Base-by-base conservation (phyloP, 1,140 invertebrate genomes). In the Drosophila carrolli region DNA sequence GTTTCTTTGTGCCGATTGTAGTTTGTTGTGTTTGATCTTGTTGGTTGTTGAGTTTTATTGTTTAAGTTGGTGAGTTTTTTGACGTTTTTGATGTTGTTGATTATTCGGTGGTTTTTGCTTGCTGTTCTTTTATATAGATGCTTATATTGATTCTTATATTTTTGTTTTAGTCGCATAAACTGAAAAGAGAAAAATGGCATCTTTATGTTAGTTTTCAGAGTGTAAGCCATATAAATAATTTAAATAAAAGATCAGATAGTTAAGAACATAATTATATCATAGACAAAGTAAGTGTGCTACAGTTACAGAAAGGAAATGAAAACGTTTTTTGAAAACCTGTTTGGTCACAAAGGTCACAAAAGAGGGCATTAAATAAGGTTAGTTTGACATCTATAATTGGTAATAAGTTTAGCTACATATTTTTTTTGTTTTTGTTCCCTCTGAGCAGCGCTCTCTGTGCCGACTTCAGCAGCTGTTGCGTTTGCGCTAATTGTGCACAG, bases 401-500 rank as follows among this genome's bases (percentile, higher is more conserved):
- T 62, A 62, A 62, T 41, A 41, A 41, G 37, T 41, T 41, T 10
- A 32, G 5, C 27, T 10, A 32, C 16, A 7, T 41, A 62, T 59
- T 59, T 32, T 59, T 58, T 59, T 62, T 29, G n/a, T 32, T 10
- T 50, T 14, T 48, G 19, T 27, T 9, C 8, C 8, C 14, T 2
- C 48, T 37, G 23, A 57, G 43, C 48, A 32, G 27, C 35, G 44
- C 37, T 41, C 43, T 23, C 62, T 44, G 53, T 40, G 32, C 16
- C 72, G 72, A 59, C 37, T 66, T 46, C 44, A 77, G 54, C 63
- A 77, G 56, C 74, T 71, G 67, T 71, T 71, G 67, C 65, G 66
- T 71, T 85, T 86, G 78, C 75, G 82, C 82, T 86, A 85, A 81
- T 81, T 85, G 81, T 81, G 68, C 81, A 85, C 81, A 85, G 74